Conservation (phyloP, 2,113 vertebrate species). For the Oreochromis spilurus region DNA sequence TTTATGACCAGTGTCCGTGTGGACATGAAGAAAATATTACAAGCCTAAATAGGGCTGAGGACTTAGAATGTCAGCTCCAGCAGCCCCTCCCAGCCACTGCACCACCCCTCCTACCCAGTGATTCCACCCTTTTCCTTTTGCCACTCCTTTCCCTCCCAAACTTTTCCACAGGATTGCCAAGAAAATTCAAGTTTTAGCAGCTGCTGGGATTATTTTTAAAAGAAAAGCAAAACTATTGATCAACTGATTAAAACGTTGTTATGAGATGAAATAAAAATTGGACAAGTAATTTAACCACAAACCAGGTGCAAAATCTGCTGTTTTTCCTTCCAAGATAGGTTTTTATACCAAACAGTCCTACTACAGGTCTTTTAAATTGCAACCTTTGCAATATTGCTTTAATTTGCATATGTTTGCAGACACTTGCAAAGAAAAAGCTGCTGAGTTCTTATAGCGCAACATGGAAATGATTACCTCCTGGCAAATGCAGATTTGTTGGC, state of each 20-base stretch:
- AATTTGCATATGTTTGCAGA: background rate
- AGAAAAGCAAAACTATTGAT: background rate
- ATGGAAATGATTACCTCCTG: constrained; percentile 72
- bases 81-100: background rate
- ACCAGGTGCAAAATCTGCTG: background rate
- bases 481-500: constrained; percentile 49
- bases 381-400: background rate
- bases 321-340: background rate
- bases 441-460: constrained; percentile 31
- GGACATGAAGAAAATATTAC: constrained; percentile 17
- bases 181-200: background rate
- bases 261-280: background rate
- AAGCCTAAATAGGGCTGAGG: constrained; percentile 1
- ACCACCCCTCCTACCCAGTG: background rate
- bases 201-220: background rate
- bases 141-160: background rate
- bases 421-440: constrained; percentile 2
- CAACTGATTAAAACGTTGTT: background rate
- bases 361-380: background rate
- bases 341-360: background rate
- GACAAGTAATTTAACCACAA: background rate
- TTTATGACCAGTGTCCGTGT: constrained; percentile 22
- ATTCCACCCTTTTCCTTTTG: constrained; percentile 20
- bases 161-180: background rate
- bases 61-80: constrained; percentile 14